These are phyloP conservation scores for Orchestia grillus DNA, from an alignment of 1,140 invertebrate species.

Conservation along the genomic window DNA sequence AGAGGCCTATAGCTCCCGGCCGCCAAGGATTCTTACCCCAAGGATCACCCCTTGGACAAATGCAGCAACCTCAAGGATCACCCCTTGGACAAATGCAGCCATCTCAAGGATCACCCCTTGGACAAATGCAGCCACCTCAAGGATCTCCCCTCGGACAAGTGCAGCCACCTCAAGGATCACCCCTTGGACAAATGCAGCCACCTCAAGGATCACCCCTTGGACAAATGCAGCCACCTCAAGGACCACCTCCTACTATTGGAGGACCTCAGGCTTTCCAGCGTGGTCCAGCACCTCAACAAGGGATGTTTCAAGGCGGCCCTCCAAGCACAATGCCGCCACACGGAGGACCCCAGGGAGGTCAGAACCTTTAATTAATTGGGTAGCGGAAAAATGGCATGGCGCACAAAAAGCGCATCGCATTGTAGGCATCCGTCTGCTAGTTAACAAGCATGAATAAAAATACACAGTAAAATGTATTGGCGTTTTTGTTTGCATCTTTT, in stretches of 20 bases:
- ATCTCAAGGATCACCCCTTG: background rate
- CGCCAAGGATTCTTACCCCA: background rate
- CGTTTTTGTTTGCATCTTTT: background rate
- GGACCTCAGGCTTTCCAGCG: slow-evolving; percentile 4
- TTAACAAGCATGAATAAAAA: background rate
- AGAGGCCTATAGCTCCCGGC: background rate
- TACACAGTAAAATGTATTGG: background rate
- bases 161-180: background rate
- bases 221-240: background rate
- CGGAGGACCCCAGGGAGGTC: background rate
- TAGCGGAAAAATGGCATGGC: background rate
- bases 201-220: background rate
- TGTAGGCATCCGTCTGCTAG: background rate
- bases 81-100: background rate
- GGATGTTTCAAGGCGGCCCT: background rate
- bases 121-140: background rate
- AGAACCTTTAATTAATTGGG: background rate
- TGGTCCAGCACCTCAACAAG: background rate
- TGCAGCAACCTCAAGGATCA: background rate
- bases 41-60: background rate
- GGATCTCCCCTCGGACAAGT: background rate
- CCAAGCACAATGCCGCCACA: background rate
- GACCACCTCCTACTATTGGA: background rate
- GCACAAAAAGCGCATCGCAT: background rate
- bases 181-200: background rate